Conservation (phyloP, 2,888 invertebrate genomes). For the Sinhomidia bicolor region DNA sequence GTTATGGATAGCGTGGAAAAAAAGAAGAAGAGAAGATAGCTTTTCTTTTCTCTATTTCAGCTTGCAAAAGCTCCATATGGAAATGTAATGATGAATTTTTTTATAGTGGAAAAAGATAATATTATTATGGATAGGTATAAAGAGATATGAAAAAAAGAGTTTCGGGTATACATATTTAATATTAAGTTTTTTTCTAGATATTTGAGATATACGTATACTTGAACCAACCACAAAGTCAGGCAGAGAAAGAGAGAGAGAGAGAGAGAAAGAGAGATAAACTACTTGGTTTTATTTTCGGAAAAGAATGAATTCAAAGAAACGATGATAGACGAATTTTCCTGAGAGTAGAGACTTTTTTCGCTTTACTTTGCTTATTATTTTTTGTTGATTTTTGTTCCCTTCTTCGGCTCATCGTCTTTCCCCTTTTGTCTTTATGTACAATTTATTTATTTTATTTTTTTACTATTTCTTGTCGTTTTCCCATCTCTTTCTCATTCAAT, state of each 20-base stretch:
- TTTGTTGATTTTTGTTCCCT: constrained; percentile 59
- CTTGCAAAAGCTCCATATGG: constrained; percentile 40
- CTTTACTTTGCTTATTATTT: no score
- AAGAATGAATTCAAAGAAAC: constrained; percentile 4
- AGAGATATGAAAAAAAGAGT: no score
- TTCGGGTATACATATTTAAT: no score
- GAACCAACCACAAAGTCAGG: not conserved
- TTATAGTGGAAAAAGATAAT: constrained; percentile 8
- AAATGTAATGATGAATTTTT: constrained; percentile 7
- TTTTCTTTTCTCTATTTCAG: no score
- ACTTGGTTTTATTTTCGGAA: not conserved
- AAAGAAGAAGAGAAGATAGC: no score
- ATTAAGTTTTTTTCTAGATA: not conserved
- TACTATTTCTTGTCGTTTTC: not conserved
- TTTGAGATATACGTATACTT: not conserved
- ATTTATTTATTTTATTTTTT: constrained; percentile 12
- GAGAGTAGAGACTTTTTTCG: constrained; percentile 5
- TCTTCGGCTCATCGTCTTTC: not conserved
- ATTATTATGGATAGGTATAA: not conserved
- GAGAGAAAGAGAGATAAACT: not conserved
- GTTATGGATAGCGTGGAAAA: constrained; percentile 30
- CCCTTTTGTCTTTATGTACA: not conserved
- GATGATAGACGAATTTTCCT: not conserved
- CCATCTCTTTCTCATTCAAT: not conserved
- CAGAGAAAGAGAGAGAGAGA: no score